Conservation (phyloP, 1,140 invertebrate genomes). For the Drosophila athabasca region DNA sequence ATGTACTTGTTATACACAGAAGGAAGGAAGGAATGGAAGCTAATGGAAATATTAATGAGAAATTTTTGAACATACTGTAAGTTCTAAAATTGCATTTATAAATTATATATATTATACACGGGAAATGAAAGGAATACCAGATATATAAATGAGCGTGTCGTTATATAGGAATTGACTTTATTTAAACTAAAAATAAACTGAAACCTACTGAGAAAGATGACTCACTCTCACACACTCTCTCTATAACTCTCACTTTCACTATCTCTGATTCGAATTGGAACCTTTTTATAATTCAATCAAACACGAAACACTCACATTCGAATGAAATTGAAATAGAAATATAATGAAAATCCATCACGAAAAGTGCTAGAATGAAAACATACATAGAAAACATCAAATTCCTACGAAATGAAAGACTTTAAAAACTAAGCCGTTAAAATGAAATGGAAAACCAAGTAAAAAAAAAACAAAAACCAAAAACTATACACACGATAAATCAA, state of each 20-base stretch:
- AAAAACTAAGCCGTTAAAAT: conserved; percentile 78
- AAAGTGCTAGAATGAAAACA: conserved; percentile 49
- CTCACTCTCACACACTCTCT: conserved; percentile 6
- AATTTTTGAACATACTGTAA: conserved; percentile 79
- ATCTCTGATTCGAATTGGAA: conserved; percentile 11
- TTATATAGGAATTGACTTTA: conserved; percentile 79
- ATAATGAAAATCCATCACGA: conserved; percentile 28
- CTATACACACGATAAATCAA: conserved; percentile 54
- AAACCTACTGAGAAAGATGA: conserved; percentile 32
- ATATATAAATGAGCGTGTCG: conserved; percentile 61
- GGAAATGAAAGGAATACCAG: conserved; percentile 35
- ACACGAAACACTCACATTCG: background rate
- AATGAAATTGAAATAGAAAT: background rate
- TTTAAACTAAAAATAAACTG: conserved; percentile 43
- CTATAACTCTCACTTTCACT: too few relatives aligned
- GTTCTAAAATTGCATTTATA: conserved; percentile 82
- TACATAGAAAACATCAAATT: conserved; percentile 80
- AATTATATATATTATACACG: conserved; percentile 63
- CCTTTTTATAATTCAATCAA: conserved; percentile 17
- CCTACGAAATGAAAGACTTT: conserved; percentile 83
- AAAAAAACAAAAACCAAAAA: conserved; percentile 34
- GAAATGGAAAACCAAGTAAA: conserved; percentile 48
- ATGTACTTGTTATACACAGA: conserved; percentile 69
- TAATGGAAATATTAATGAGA: conserved; percentile 48
- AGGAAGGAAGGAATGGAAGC: conserved; percentile 3